Evolutionary conservation across 64 coral and sea anemone species (phyloP), one percentile per base, ranked within the genome.

Genomic region (Montipora cactus): DNA sequence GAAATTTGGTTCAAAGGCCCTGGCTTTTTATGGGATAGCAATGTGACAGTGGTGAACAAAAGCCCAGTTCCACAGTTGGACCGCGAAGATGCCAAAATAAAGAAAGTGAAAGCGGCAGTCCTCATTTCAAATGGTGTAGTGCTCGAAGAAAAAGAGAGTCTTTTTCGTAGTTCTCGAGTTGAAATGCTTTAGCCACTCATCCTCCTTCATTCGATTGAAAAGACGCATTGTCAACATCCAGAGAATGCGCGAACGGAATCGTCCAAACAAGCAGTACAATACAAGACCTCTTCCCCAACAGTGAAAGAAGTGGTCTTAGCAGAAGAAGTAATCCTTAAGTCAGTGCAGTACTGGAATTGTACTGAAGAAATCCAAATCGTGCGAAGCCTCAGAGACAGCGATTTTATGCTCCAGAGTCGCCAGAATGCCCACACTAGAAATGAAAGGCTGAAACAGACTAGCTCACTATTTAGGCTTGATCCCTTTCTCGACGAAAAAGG

Each of bases 371-470:
- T 91, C 9, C 47, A 15, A 75, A 14, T 58, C 2, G 21, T 92
- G 2, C 61, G 76, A 14, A 52, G 46, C 47, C 16, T 75, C 6
- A 55, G 53, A 9, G 49, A 44, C 13, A 75, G 76, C 19, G 61
- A 92, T 25, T n/a, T 11, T 51, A 84, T 76, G 90, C 83, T 92
- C 90, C 13, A 83, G 11, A 52, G 76, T 18, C 79, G 79, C 20
- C 47, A 83, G 25, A 53, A 70, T 70, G 66, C 89, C n/a, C 78
- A 67, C 18, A 79, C 1, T 14, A 81, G 89, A 82, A 92, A 92
- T 62, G 5, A 69, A 46, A 80, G 7, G 16, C 18, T 90, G 1
- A 90, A 80, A 11, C 59, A 51, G 19, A 53, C 77, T 19, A 79
- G 77, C 48, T 79, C 48, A 21, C 49, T 79, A 18, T 72, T 72